phyloP scores from a whole-genome alignment of 2,888 invertebrate species.

The Dastarcus helophoroides region DNA sequence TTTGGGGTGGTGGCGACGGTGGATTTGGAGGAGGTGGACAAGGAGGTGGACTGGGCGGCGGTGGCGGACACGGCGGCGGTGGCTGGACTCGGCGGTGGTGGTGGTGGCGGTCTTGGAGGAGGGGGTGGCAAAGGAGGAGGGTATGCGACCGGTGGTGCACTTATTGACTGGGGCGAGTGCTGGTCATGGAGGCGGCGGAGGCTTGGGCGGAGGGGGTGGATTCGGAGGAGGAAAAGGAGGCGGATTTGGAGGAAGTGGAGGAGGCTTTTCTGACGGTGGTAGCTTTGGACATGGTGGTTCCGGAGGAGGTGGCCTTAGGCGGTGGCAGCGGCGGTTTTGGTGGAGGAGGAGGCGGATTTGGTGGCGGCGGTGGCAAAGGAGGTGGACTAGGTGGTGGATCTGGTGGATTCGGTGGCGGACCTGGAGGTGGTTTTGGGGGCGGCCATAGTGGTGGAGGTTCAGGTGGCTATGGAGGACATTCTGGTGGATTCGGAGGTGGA shows the following conservation, averaged over 20 bases:
- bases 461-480: no score
- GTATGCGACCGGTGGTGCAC: conserved; percentile 5
- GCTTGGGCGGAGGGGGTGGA: conserved; percentile 10
- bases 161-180: conserved; percentile 3
- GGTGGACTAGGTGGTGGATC: conserved; percentile 2
- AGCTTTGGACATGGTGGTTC: conserved; percentile 11
- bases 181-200: conserved; percentile 9
- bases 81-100: conserved; percentile 10
- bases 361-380: conserved; percentile 3
- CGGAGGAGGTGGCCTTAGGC: conserved; percentile 9
- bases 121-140: conserved; percentile 7
- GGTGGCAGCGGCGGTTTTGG: conserved; percentile 13
- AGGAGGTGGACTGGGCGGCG: conserved; percentile 6
- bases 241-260: conserved; percentile 5
- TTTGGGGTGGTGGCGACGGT: conserved; percentile 11
- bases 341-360: no score
- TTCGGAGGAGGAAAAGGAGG: conserved; percentile 11
- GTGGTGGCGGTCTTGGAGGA: conserved; percentile 4
- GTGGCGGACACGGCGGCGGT: conserved; percentile 5
- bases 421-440: conserved; percentile 7
- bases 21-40: conserved; percentile 13
- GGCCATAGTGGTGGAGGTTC: conserved; percentile 6
- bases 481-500: no score
- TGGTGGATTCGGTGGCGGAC: conserved; percentile 2
- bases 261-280: conserved; percentile 10